These are phyloP conservation scores for Coracias cyanogaster DNA, from an alignment of 2,797 vertebrate genomes.

Conservation along the genomic window DNA sequence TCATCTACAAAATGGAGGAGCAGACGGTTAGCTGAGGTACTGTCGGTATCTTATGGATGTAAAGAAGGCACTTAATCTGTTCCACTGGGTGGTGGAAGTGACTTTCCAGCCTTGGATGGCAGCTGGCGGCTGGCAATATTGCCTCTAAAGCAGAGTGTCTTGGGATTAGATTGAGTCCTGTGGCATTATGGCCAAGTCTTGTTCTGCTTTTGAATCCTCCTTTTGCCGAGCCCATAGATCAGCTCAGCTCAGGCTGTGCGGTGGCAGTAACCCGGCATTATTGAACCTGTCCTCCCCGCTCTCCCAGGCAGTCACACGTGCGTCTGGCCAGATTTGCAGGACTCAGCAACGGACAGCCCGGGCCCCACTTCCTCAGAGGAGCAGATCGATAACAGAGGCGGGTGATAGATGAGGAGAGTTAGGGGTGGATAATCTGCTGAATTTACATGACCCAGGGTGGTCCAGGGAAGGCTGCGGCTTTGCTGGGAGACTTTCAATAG, in stretches of 20 bases:
- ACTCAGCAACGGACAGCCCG: constrained; percentile 60
- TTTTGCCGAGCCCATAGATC: neutral
- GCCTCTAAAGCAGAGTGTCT: constrained; percentile 17
- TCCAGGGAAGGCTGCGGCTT: constrained; percentile 63
- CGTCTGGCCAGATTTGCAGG: constrained; percentile 66
- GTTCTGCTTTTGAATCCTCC: neutral
- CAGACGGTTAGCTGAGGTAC: neutral
- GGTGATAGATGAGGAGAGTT: constrained; percentile 77
- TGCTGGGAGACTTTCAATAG: constrained; percentile 72
- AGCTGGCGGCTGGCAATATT: constrained; percentile 24
- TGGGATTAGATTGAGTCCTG: constrained; percentile 8
- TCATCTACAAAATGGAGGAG: constrained; percentile 23
- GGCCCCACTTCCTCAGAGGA: constrained; percentile 53
- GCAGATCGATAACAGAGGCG: constrained; percentile 70
- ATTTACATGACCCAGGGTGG: constrained; percentile 78
- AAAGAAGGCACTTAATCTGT: constrained; percentile 19
- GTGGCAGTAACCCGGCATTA: constrained; percentile 11
- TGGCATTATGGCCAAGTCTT: constrained; percentile 15
- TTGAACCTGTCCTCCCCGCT: constrained; percentile 53
- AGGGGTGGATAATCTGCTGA: constrained; percentile 77
- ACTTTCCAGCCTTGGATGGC: neutral
- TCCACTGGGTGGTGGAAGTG: neutral
- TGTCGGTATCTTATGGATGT: neutral
- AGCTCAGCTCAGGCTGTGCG: neutral
- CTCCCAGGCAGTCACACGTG: constrained; percentile 52